Percentiles rank a stretch among this genome's conserved stretches.
Evolutionary conservation across 2,113 vertebrate species (phyloP).

Genomic region (Delphinus delphis): DNA sequence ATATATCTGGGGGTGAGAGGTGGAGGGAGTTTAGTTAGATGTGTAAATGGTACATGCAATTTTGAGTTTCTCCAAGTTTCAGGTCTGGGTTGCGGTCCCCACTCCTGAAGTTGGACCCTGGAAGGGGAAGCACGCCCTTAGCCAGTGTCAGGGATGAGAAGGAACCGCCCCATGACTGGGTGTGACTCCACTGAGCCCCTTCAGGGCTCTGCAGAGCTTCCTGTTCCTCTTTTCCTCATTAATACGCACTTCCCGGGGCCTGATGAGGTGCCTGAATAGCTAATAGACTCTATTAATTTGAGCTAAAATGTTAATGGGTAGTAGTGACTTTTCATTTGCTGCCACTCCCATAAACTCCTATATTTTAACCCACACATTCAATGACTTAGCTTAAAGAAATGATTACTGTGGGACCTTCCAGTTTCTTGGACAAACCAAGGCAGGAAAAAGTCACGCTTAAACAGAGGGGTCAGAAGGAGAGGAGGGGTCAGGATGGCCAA

Average conservation of each 20-base stretch:
- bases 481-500: fast-evolving
- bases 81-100: not conserved
- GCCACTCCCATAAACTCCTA: not conserved
- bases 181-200: not conserved
- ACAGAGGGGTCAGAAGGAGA: not conserved
- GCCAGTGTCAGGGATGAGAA: not conserved
- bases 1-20: fast-evolving
- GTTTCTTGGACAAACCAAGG: not conserved
- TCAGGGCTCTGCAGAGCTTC: not conserved
- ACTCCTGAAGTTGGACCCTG: not conserved
- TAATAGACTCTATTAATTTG: not conserved
- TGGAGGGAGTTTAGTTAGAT: not conserved
- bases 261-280: not conserved
- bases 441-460: not conserved
- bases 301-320: not conserved
- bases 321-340: slow-evolving; percentile 46
- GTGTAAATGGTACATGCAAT: not conserved
- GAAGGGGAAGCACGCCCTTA: not conserved
- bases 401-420: not conserved
- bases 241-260: not conserved
- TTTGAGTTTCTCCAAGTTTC: not conserved
- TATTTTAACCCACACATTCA: not conserved
- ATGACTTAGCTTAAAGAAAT: not conserved
- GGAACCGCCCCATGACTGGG: not conserved
- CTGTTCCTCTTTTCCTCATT: not conserved